Evolutionary conservation across 2,797 vertebrate genomes (phyloP), one percentile per base, ranked within the genome.

Genomic region (Borostomias antarcticus): DNA sequence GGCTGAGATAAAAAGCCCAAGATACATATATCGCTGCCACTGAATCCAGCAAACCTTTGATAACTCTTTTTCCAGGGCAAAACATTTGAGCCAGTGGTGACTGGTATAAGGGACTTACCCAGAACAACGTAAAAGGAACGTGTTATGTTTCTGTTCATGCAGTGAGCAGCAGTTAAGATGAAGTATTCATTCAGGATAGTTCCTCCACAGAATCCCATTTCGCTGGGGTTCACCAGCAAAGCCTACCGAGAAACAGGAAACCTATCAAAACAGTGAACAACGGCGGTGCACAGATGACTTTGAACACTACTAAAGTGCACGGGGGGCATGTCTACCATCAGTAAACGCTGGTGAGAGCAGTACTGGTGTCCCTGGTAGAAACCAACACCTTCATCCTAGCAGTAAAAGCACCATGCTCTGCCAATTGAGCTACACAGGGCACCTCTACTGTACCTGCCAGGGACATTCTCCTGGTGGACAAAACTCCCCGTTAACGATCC

Each of bases 101-200:
- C 29, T 7, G 35, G 26, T 13, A 2, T 4, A 0, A 29, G 26
- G 3, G 40, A 85, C 94, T 72, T 83, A 97, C 97, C 97, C 1
- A 97, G 89, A 65, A 92, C 85, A 67, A 98, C 82, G 58, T 76
- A 92, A 66, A 96, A 90, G 65, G 73, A 86, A 63, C 81, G 90
- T 21, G 93, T 85, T 1, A 95, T 86, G 72, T 93, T 85, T 1
- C 95, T 86, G 72, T 93, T 93, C 66, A 98, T 94, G 72, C 97
- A 98, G 80, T 98, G 97, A 40, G 96, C 96, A 0, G 97, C 97
- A 0, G 95, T 95, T 66, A 98, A 89, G 66, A 98, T 61, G 48
- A 93, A 86, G 59, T 90, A 81, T 19, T 92, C 69, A 0, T 69
- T 95, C 40, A 98, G 76, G 82, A 98, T 92, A 7, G 96, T 98